Evolutionary conservation across 2,797 vertebrate genomes (phyloP), one percentile per base, ranked within the genome.

Genomic region (Myioborus melanocephalus): DNA sequence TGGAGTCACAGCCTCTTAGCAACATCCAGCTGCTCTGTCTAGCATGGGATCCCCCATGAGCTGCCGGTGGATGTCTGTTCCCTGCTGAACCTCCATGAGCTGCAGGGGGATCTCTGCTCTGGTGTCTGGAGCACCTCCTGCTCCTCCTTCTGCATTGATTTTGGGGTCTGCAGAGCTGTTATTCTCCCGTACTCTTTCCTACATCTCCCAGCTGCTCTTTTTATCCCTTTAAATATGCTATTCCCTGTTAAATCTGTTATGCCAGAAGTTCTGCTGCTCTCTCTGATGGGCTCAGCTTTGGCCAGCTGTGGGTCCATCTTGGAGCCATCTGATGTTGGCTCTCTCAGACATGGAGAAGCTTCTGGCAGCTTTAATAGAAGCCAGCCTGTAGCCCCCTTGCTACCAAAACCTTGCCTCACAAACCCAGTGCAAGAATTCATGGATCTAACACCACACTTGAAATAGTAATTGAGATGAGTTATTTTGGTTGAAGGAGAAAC

Each of bases 1-100:
- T 9, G 37, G 52, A 7, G 22, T 15, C 65, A n/a, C 71, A 68
- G 26, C 14, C 59, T 57, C n/a, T 26, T 26, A 15, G 56, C 34
- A 18, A 23, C 12, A 50, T 44, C 22, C 55, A 30, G 2, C 10
- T 77, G 23, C 34, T 82, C 34, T 44, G 1, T 72, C 37, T 55
- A 6, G 10, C 6, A 1, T 17, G 7, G 24, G 16, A 8, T 66
- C 21, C 10, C 5, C 8, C 28, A 14, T 2, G 22, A 12, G 56
- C 47, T 61, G 37, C 78, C 44, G 24, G 39, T 8, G 53, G 22
- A 66, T 68, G 44, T 55, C 10, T 66, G 28, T 35, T 72, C 22
- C 13, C 3, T 10, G 3, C 2, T 56, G 30, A 7, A 56, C 6
- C 13, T 78, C 12, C 9, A 1, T 53, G 34, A 26, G 5, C 32